phyloP scores from a whole-genome alignment of 2,888 invertebrate species.

The Apamea sordens region DNA sequence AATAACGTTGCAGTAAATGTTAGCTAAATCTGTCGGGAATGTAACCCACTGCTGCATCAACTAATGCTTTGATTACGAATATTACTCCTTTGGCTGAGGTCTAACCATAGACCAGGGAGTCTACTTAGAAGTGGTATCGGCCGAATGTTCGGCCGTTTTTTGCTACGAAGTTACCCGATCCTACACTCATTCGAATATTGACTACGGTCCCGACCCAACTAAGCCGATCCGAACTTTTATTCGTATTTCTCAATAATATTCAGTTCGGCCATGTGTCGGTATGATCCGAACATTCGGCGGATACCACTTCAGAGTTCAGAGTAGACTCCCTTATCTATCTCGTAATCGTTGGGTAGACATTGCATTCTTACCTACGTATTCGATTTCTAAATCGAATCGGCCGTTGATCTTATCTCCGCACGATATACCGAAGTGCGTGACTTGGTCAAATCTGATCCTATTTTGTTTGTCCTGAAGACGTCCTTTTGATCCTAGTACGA shows the following conservation, averaged over 20 bases:
- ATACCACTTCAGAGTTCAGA: too few species aligned
- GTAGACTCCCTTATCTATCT: neutral
- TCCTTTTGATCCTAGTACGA: conserved; percentile 95
- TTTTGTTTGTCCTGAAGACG: conserved; percentile 95
- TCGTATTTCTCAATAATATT: too few species aligned
- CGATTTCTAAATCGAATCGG: conserved; percentile 95
- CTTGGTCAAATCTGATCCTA: conserved; percentile 90
- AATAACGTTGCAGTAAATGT: neutral
- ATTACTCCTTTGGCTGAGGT: neutral
- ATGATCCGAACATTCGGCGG: too few species aligned
- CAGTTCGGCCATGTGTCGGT: too few species aligned
- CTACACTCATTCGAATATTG: too few species aligned
- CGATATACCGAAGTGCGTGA: conserved; percentile 95
- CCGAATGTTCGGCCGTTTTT: too few species aligned
- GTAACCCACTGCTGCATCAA: neutral
- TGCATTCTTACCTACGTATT: conserved; percentile 93
- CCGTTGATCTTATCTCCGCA: conserved; percentile 95
- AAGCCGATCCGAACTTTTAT: too few species aligned
- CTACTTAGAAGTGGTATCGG: too few species aligned
- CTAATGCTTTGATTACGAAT: neutral
- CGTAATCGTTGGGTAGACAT: neutral
- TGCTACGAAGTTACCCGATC: too few species aligned
- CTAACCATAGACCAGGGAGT: neutral
- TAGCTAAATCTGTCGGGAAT: neutral
- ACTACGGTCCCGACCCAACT: too few species aligned